Evolutionary conservation across 2,797 vertebrate genomes (phyloP), one percentile per base, ranked within the genome.

Genomic region (Enteromius anoplus): DNA sequence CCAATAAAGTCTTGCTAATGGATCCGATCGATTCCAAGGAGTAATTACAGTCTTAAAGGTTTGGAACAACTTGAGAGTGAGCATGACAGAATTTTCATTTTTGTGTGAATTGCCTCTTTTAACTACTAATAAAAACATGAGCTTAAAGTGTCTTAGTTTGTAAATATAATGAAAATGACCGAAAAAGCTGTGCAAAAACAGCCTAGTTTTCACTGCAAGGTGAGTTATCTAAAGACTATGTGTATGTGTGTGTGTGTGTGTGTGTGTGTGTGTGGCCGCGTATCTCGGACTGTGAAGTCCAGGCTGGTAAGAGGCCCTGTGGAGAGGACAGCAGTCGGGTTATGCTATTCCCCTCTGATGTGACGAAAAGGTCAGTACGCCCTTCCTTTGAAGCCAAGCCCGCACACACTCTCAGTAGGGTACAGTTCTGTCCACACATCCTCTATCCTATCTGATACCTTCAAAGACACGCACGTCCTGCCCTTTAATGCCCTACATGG

Each of bases 351-450:
- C 53, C 65, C 64, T 84, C 84, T 87, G 53, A 82, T 85, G 76
- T 42, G 73, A 58, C 65, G 83, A 85, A 88, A 89, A 89, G 87
- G 89, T 88, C 86, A 85, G 86, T 72, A 19, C 51, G 10, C 29
- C 34, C 80, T 80, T 81, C 62, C 76, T 81, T 84, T 85, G 85
- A 86, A 84, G 78, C 83, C 32, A n/a, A 73, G 78, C 62, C 76
- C 72, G 73, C 85, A 79, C 87, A 85, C 77, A 66, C 73, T 85
- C 78, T 73, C 85, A 78, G 62, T 73, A 65, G 82, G 83, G 78
- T 21, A 76, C 62, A 81, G 66, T 49, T 82, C 72, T 83, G 73
- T 65, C 26, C 69, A 75, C 70, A 82, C 55, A 62, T 42, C 62
- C 72, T 32, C 60, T 64, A n/a, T 81, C 69, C 75, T 72, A 81